phyloP scores from a whole-genome alignment of 2,888 invertebrate genomes.

The Meiosimyza platycephala region DNA sequence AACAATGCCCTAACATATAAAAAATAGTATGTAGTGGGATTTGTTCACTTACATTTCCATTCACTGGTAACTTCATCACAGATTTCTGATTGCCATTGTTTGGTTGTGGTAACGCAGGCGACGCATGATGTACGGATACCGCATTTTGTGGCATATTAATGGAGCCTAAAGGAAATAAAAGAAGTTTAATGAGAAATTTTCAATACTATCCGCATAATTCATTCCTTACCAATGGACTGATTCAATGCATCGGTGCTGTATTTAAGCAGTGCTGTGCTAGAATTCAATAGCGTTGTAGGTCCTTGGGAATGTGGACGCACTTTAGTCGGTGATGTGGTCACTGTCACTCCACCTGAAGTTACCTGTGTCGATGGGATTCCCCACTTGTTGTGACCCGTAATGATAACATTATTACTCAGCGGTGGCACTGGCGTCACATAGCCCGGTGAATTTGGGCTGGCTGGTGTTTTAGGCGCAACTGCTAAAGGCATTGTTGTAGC shows the following conservation, averaged over 20 bases:
- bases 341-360: slow-evolving; percentile 72
- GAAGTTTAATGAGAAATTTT: not conserved
- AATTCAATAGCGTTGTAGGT: slow-evolving; percentile 67
- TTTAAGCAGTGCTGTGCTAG: slow-evolving; percentile 64
- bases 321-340: slow-evolving; percentile 71
- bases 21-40: no score
- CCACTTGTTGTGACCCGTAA: slow-evolving; percentile 70
- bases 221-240: slow-evolving; percentile 61
- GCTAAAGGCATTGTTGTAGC: slow-evolving; percentile 45
- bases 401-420: slow-evolving; percentile 68
- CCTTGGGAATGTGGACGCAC: slow-evolving; percentile 71
- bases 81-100: slow-evolving; percentile 65
- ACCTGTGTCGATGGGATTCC: slow-evolving; percentile 68
- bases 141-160: slow-evolving; percentile 64
- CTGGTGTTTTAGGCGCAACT: slow-evolving; percentile 43
- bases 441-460: slow-evolving; percentile 56
- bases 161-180: slow-evolving; percentile 51
- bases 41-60: slow-evolving; percentile 55
- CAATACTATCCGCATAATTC: not conserved
- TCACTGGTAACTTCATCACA: slow-evolving; percentile 65
- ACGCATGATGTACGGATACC: slow-evolving; percentile 67
- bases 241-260: slow-evolving; percentile 67
- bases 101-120: slow-evolving; percentile 62
- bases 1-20: no score
- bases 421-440: slow-evolving; percentile 66